Percentiles rank a stretch among this genome's conserved stretches.
Evolutionary conservation across 1,140 invertebrate genomes (phyloP).

Genomic region (Macrosteles quadrilineatus): DNA sequence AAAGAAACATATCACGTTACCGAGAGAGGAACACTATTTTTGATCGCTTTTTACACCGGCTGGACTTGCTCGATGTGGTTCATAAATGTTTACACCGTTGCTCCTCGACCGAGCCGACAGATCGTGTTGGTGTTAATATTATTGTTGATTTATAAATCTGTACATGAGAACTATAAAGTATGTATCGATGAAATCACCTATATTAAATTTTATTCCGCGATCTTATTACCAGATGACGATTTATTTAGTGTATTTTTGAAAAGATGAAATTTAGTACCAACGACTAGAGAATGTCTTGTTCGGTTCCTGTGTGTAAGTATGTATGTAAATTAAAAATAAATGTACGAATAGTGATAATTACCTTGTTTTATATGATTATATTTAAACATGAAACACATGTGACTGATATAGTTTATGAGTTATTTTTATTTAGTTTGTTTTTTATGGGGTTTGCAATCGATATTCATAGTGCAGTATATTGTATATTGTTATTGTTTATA

Average conservation of each 20-base stretch:
- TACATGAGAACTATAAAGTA: conserved; percentile 34
- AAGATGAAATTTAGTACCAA: conserved; percentile 36
- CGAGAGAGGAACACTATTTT: conserved; percentile 20
- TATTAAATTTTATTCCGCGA: conserved; percentile 28
- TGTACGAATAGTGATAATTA: conserved; percentile 34
- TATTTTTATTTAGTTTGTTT: conserved; percentile 34
- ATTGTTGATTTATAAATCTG: conserved; percentile 34
- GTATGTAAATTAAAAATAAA: conserved; percentile 30
- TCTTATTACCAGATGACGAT: conserved; percentile 21
- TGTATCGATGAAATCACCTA: conserved; percentile 31
- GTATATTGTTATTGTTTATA: conserved; percentile 27
- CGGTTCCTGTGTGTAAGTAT: conserved; percentile 30
- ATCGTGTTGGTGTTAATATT: conserved; percentile 33
- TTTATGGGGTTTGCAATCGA: conserved; percentile 36
- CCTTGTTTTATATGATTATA: conserved; percentile 34
- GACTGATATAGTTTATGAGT: conserved; percentile 36
- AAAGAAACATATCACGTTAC: conserved; percentile 20
- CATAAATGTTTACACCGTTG: not conserved
- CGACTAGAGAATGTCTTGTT: conserved; percentile 32
- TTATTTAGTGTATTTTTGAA: conserved; percentile 39
- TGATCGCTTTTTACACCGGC: conserved; percentile 20
- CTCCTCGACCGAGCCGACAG: not conserved
- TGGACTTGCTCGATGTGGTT: conserved; percentile 4
- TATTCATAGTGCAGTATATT: conserved; percentile 31
- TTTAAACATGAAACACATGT: conserved; percentile 34